Evolutionary conservation across 1,140 invertebrate genomes (phyloP).

Genomic region (Magallana ariakensis): DNA sequence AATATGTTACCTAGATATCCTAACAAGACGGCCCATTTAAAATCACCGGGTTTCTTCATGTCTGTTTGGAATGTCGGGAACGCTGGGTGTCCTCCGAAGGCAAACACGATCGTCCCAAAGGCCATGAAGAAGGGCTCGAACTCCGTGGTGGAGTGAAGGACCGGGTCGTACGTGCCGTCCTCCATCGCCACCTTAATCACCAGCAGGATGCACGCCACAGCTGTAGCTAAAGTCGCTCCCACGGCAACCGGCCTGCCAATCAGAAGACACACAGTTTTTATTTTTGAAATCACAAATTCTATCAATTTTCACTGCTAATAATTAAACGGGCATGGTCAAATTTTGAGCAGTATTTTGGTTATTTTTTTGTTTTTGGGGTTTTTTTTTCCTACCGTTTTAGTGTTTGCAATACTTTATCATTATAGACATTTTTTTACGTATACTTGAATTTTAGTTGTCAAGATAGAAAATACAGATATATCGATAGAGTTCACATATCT

Average conservation of each 20-base stretch:
- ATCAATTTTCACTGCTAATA: too few species aligned
- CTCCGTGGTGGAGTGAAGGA: slow-evolving; percentile 13
- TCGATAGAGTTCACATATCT: too few species aligned
- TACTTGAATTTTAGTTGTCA: too few species aligned
- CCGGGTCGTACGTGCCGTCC: background rate
- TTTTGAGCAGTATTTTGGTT: too few species aligned
- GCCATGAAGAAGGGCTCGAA: slow-evolving; percentile 75
- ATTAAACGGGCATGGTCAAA: too few species aligned
- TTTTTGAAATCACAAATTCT: too few species aligned
- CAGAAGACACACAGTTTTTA: slow-evolving; percentile 82
- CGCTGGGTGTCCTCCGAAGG: slow-evolving; percentile 79
- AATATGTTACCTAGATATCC: slow-evolving; percentile 75
- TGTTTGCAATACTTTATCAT: too few species aligned
- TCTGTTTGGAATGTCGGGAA: slow-evolving; percentile 81
- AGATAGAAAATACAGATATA: too few species aligned
- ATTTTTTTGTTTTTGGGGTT: too few species aligned
- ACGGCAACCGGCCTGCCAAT: slow-evolving; percentile 78
- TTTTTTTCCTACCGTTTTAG: too few species aligned
- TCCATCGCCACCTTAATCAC: slow-evolving; percentile 61
- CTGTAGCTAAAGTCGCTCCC: slow-evolving; percentile 72
- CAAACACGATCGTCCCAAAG: slow-evolving; percentile 80
- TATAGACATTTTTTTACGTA: too few species aligned
- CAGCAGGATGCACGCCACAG: slow-evolving; percentile 73
- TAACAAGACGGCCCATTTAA: slow-evolving; percentile 77
- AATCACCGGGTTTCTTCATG: slow-evolving; percentile 79